phyloP scores from a whole-genome alignment of 2,888 invertebrate species.

The Drosophila recens region DNA sequence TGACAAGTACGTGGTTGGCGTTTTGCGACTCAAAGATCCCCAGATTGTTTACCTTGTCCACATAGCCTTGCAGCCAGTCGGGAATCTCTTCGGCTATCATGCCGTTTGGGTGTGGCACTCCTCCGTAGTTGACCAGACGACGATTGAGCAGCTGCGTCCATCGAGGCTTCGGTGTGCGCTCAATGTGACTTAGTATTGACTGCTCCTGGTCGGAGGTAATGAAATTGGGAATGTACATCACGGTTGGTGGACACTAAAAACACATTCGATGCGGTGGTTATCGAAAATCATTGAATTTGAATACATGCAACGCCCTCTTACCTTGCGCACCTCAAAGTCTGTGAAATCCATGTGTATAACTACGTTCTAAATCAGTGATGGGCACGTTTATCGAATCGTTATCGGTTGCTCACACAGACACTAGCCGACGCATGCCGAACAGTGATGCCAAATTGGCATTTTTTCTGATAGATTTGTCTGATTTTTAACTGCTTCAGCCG shows the following conservation, averaged over 20 bases:
- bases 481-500: too few species aligned
- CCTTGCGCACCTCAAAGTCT: constrained; percentile 83
- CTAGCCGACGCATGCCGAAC: too few species aligned
- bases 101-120: constrained; percentile 95
- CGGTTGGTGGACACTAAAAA: constrained; percentile 82
- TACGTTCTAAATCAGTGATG: constrained; percentile 39
- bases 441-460: too few species aligned
- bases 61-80: constrained; percentile 91
- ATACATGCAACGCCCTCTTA: constrained; percentile 28
- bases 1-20: constrained; percentile 97
- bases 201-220: constrained; percentile 91
- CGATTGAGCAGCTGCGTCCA: constrained; percentile 97
- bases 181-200: constrained; percentile 90
- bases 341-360: constrained; percentile 81
- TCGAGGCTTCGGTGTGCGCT: constrained; percentile 94
- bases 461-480: too few species aligned
- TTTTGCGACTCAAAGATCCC: constrained; percentile 88
- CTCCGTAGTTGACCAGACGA: constrained; percentile 99
- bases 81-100: constrained; percentile 97
- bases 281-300: neutral
- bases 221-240: constrained; percentile 93
- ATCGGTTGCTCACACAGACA: too few species aligned
- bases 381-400: too few species aligned
- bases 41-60: constrained; percentile 89
- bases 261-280: neutral